A percentile compares a stretch with the other conserved stretches of the same genome.
phyloP scores from a whole-genome alignment of 2,797 vertebrate species.

The Artibeus lituratus region DNA sequence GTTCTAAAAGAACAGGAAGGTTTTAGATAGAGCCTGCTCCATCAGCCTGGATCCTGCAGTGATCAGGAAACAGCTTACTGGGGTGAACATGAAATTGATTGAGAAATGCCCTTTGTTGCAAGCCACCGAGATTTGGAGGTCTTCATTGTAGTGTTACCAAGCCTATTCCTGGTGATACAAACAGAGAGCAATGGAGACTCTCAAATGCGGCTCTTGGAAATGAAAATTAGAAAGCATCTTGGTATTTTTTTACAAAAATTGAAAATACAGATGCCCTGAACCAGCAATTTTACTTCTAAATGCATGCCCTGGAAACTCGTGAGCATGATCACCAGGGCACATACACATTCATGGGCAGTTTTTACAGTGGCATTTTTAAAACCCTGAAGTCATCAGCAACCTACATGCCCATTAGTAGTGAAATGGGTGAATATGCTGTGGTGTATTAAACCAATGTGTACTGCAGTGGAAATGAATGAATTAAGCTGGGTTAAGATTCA shows the following conservation, averaged over 20 bases:
- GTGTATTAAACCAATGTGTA: not conserved
- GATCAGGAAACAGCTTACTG: not conserved
- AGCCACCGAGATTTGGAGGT: not conserved
- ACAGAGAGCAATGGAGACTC: not conserved
- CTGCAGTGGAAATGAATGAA: not conserved
- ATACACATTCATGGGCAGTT: not conserved
- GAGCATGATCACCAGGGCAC: not conserved
- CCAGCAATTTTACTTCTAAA: not conserved
- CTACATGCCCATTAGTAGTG: not conserved
- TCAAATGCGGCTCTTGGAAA: not conserved
- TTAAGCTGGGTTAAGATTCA: not conserved
- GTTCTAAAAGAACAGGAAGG: not conserved
- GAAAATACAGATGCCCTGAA: not conserved
- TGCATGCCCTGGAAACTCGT: not conserved
- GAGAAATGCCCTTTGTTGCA: not conserved
- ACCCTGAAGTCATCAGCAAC: not conserved
- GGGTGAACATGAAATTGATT: not conserved
- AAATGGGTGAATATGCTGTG: not conserved
- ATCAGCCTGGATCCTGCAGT: not conserved
- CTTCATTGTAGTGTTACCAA: not conserved
- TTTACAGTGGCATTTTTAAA: not conserved
- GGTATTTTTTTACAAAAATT: not conserved
- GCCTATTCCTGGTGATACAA: not conserved
- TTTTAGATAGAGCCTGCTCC: not conserved
- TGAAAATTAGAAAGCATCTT: not conserved